Percentiles rank a stretch among this genome's conserved stretches.
Evolutionary conservation across 2,113 vertebrate species (phyloP).

Genomic region (Oreochromis spilurus): DNA sequence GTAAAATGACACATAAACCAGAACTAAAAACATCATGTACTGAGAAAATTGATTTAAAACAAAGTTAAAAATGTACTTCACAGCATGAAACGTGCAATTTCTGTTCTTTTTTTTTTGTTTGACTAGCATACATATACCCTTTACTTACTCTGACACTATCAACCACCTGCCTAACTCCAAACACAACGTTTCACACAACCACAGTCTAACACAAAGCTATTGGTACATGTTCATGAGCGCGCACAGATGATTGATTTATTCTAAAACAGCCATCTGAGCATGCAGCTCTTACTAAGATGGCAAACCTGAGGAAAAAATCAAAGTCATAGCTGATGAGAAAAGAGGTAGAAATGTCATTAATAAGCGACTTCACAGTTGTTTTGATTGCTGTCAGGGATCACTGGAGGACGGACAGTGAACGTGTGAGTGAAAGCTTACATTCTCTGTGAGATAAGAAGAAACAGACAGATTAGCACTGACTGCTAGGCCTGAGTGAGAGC

Average conservation of each 20-base stretch:
- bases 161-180: not conserved
- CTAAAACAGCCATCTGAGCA: not conserved
- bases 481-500: not conserved
- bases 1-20: not conserved
- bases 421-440: not conserved
- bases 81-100: not conserved
- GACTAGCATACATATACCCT: not conserved
- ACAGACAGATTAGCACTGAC: not conserved
- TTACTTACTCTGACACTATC: not conserved
- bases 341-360: not conserved
- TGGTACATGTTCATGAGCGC: not conserved
- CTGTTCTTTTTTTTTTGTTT: rapidly evolving
- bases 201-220: not conserved
- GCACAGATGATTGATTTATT: not conserved
- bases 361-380: not conserved
- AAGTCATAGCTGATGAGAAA: not conserved
- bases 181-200: not conserved
- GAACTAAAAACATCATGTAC: not conserved
- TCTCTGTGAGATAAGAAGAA: not conserved
- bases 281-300: not conserved
- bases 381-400: not conserved
- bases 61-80: not conserved
- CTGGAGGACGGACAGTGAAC: not conserved
- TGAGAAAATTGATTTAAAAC: not conserved
- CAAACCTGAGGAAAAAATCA: not conserved